Evolutionary conservation across 2,113 vertebrate species (phyloP), one percentile per base, ranked within the genome.

Genomic region (Lasiurus borealis): DNA sequence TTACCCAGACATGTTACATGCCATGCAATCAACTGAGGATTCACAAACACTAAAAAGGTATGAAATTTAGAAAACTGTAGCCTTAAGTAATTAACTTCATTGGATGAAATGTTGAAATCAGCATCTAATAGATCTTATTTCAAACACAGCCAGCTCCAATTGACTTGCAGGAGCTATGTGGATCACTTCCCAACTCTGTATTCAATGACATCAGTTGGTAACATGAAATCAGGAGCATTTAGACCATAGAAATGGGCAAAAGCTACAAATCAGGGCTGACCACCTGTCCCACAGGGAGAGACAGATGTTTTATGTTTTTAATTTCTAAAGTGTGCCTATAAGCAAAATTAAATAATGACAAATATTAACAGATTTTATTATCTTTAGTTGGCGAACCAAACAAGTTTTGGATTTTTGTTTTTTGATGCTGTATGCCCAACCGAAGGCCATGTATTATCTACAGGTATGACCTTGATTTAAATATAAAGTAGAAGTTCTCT

Each of bases 381-480:
- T 95, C 75, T 98, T 96, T 98, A 99, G 99, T 94, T 99, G 99
- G 99, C 97, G 98, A 97, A 98, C 98, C 18, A 99, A 99, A 97
- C 99, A 99, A 98, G 99, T 99, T 93, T 97, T 99, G 98, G 99
- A 99, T 98, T 99, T 98, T 97, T 99, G 99, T 97, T 99, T 99
- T 97, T 98, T 99, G 96, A 99, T 99, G 99, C 98, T 99, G 4
- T 99, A 99, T 90, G 99, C 99, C 31, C 98, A 99, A 31, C 97
- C 98, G 72, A 99, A 99, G 97, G 99, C 99, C 85, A 98, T 40
- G 4, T 99, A 98, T 97, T 99, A 99, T 92, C 98, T 99, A 95
- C 99, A 99, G 99, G 99, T 99, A 98, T 85, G 97, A 97, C 87
- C 48, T 52, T 73, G 25, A 23, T 92, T 2, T 27, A 71, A 31